These are phyloP conservation scores for Parus major DNA, from an alignment of 2,113 vertebrate species.

Conservation along the genomic window DNA sequence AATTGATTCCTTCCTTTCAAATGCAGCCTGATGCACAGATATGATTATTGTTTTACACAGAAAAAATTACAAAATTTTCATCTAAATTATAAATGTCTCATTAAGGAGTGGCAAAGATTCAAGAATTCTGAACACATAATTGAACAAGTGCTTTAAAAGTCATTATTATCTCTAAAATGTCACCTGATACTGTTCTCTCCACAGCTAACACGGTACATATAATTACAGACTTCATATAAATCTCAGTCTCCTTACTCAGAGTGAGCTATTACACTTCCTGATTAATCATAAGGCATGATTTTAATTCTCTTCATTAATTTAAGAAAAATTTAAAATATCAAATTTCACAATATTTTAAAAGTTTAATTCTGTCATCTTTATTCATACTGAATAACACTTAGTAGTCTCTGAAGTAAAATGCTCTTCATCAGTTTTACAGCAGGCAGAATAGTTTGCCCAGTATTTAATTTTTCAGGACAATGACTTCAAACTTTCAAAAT, in stretches of 20 bases:
- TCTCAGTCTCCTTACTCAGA: neutral
- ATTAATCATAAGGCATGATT: neutral
- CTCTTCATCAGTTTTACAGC: neutral
- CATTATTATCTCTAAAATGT: constrained; percentile 9
- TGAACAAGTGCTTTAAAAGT: constrained; percentile 12
- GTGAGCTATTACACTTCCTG: neutral
- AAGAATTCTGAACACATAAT: neutral
- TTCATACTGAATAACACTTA: neutral
- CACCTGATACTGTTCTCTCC: neutral
- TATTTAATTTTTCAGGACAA: neutral
- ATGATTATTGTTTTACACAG: neutral
- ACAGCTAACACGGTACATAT: neutral
- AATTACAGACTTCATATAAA: neutral
- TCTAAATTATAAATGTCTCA: neutral
- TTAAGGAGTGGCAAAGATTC: neutral
- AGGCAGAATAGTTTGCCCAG: neutral
- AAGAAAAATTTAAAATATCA: constrained; percentile 9
- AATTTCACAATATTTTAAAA: constrained; percentile 29
- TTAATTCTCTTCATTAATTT: constrained; percentile 20
- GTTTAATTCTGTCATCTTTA: neutral
- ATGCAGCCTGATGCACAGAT: neutral
- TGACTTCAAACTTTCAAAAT: neutral
- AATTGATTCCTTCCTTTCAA: neutral
- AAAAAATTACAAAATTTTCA: neutral
- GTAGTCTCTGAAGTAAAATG: neutral